Evolutionary conservation across 2,888 invertebrate species (phyloP).

Genomic region (Scrobipalpa costella): DNA sequence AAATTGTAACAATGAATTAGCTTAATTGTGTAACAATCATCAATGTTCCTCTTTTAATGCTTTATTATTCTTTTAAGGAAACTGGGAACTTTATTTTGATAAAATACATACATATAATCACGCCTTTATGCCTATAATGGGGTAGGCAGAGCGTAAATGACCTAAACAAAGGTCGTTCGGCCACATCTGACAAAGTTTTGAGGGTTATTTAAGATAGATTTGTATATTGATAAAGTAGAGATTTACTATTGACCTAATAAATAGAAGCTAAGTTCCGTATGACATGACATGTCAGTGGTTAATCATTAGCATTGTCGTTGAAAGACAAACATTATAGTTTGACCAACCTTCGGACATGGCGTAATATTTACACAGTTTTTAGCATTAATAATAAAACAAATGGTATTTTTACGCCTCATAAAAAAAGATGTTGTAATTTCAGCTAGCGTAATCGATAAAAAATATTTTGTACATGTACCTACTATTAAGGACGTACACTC

Average conservation of each 20-base stretch:
- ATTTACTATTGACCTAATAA: not conserved
- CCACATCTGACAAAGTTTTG: too few species aligned
- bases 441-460: too few species aligned
- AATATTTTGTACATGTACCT: too few species aligned
- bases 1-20: not conserved
- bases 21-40: too few species aligned
- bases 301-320: not conserved
- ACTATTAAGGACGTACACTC: too few species aligned
- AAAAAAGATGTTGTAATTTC: too few species aligned
- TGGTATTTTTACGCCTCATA: not conserved
- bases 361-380: constrained; percentile 11
- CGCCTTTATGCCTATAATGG: too few species aligned
- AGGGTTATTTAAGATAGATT: too few species aligned
- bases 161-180: too few species aligned
- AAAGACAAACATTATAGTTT: constrained; percentile 17
- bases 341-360: constrained; percentile 9
- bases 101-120: too few species aligned
- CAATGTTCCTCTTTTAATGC: too few species aligned
- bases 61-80: not conserved
- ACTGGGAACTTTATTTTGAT: not conserved
- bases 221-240: not conserved
- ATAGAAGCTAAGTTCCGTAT: constrained; percentile 4
- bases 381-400: not conserved
- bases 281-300: constrained; percentile 3
- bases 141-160: too few species aligned